Evolutionary conservation across 2,888 invertebrate species (phyloP).

Genomic region (Mantis religiosa): DNA sequence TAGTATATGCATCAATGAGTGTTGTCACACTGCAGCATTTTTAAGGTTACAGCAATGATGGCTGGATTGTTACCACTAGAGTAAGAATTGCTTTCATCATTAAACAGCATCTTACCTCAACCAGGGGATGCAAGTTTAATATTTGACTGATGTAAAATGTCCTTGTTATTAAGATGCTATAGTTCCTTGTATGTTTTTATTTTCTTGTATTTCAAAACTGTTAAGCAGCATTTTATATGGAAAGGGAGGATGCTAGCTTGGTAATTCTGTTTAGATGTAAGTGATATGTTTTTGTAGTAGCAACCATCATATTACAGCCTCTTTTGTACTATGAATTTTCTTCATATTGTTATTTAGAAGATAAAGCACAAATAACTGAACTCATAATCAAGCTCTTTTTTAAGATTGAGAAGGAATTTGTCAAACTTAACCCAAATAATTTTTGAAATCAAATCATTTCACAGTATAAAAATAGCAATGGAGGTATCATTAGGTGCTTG

Average conservation of each 20-base stretch:
- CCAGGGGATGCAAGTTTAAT: not conserved
- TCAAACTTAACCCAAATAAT: not conserved
- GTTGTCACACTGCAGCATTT: not conserved
- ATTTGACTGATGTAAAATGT: not conserved
- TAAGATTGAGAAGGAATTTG: not conserved
- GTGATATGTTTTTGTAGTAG: not conserved
- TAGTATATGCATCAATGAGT: too few species aligned
- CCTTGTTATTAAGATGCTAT: not conserved
- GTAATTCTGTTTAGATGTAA: not conserved
- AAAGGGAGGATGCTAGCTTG: too few species aligned
- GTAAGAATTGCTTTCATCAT: not conserved
- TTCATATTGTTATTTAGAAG: not conserved
- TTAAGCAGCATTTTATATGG: not conserved
- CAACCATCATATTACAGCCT: not conserved
- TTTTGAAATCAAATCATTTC: not conserved
- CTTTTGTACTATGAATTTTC: not conserved
- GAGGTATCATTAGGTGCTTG: not conserved
- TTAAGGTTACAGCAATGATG: not conserved
- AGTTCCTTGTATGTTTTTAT: not conserved
- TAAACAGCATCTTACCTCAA: not conserved
- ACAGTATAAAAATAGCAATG: not conserved
- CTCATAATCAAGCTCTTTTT: not conserved
- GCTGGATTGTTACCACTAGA: not conserved
- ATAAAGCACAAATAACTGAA: not conserved
- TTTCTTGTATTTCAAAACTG: not conserved